Conservation (phyloP, 2,797 vertebrate species). For the Glyptemys insculpta region DNA sequence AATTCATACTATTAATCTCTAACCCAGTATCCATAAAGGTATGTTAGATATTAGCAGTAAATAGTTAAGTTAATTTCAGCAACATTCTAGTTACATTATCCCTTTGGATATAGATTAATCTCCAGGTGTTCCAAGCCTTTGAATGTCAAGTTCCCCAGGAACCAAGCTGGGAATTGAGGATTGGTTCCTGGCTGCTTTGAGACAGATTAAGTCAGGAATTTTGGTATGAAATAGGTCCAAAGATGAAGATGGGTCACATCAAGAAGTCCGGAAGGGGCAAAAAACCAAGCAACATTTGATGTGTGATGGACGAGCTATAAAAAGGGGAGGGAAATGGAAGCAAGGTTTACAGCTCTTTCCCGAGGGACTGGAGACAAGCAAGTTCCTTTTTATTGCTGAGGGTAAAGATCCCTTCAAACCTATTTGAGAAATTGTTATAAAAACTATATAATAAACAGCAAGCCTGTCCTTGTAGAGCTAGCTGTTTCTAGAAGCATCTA, state of each 20-base stretch:
- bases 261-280: background rate
- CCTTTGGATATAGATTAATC: background rate
- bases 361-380: background rate
- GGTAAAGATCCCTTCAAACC: background rate
- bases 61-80: background rate
- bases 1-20: no score
- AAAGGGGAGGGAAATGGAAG: background rate
- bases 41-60: background rate
- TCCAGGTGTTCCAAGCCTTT: background rate
- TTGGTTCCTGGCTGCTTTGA: background rate
- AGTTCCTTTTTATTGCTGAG: background rate
- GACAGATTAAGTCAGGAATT: background rate
- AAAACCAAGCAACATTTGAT: background rate
- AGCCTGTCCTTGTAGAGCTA: background rate
- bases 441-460: background rate
- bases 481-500: background rate
- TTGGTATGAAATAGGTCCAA: background rate
- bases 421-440: background rate
- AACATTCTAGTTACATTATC: background rate
- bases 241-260: background rate
- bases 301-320: background rate
- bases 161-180: background rate
- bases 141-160: background rate
- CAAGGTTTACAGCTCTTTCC: background rate
- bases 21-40: no score